phyloP scores from a whole-genome alignment of 1,140 invertebrate genomes.

The Rhyacophila brunnea region DNA sequence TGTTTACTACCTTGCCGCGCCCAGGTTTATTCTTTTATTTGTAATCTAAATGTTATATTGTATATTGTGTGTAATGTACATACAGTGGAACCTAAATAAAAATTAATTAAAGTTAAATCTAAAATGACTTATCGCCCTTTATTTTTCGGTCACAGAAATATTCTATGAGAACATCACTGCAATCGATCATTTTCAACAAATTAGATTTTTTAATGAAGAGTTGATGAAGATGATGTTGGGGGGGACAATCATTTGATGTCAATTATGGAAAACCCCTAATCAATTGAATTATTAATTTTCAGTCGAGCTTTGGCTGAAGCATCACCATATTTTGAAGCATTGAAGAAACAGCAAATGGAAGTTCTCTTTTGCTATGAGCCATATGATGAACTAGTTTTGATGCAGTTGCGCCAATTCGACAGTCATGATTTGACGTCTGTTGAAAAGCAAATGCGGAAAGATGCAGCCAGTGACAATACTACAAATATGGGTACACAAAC shows the following conservation, averaged over 20 bases:
- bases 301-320: conserved; percentile 87
- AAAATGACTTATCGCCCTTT: too few species aligned
- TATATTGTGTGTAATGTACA: too few species aligned
- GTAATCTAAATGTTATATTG: too few species aligned
- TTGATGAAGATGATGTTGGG: too few species aligned
- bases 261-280: too few species aligned
- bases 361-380: conserved; percentile 94
- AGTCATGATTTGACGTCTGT: conserved; percentile 80
- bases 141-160: too few species aligned
- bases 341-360: conserved; percentile 84
- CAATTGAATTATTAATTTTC: conserved; percentile 42
- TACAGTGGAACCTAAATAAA: too few species aligned
- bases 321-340: conserved; percentile 92
- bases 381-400: conserved; percentile 92
- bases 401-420: conserved; percentile 85
- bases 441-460: conserved; percentile 89
- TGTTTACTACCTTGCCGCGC: conserved; percentile 92
- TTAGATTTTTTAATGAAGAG: too few species aligned
- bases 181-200: too few species aligned
- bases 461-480: conserved; percentile 59
- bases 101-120: too few species aligned
- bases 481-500: conserved; percentile 23
- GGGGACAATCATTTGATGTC: too few species aligned
- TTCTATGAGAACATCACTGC: too few species aligned
- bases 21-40: conserved; percentile 64